Base-by-base conservation (phyloP, 2,113 vertebrate species). In the Oostethus manadensis region DNA sequence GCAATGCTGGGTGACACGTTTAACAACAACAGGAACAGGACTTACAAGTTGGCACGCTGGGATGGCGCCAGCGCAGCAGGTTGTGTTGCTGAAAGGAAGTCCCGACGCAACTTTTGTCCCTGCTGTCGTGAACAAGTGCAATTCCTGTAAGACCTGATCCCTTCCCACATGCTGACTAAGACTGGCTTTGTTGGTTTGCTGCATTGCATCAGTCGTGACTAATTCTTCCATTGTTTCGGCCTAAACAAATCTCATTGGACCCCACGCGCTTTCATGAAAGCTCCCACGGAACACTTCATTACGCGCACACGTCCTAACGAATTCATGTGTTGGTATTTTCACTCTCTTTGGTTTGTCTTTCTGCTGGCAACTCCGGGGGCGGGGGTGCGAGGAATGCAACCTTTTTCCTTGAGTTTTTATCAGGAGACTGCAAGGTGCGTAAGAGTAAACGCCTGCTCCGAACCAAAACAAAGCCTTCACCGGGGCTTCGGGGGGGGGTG, bases 81-180 rank as follows among this genome's bases (percentile, higher is more conserved):
- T 85, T 88, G 77, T 61, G 83, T 78, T n/a, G 62, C 56, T 63
- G 62, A 57, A 68, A 71, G 53, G 60, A 76, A 78, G 77, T 71
- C 77, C 72, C 75, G 55, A 17, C 51, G 57, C 63, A 67, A 59
- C 68, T 62, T 68, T 72, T 77, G 62, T 21, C 51, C 60, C 59
- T 33, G 47, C 58, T 14, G 56, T 72, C 48, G 75, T 63, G 71
- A 77, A 76, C 73, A 70, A 77, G 62, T 51, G 63, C 76, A 62
- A 60, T 87, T 87, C 87, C 87, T 81, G 87, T 82, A 85, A 86
- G 80, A 85, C 85, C 81, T 83, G 87, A 79, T 85, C 64, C 71
- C 72, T 74, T 76, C 84, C 83, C 72, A 83, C 83, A 76, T 76
- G 43, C 66, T 73, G 79, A 77, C 76, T 78, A 76, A 84, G 73